A percentile compares a stretch with the other conserved stretches of the same genome.
These are phyloP conservation scores for Neomorphus geoffroyi DNA, from an alignment of 2,797 vertebrate species.

Conservation along the genomic window DNA sequence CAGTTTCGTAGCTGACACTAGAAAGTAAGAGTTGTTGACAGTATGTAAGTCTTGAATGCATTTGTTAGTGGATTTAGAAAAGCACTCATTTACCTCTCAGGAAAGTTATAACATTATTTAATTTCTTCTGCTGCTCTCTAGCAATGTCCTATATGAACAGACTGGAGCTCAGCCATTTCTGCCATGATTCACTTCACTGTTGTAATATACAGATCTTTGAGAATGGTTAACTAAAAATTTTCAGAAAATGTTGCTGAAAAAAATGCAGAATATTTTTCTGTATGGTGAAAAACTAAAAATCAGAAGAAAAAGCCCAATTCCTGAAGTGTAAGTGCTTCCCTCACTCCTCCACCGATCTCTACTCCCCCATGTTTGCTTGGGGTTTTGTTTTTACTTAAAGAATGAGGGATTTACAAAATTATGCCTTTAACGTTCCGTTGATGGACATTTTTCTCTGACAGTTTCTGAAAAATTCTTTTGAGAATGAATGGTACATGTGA, in stretches of 20 bases:
- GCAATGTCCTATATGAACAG: not conserved
- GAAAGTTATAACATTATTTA: not conserved
- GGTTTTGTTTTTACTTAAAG: not conserved
- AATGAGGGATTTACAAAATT: not conserved
- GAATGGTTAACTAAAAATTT: not conserved
- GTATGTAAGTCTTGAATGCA: not conserved
- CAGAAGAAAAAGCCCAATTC: not conserved
- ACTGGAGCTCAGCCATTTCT: not conserved
- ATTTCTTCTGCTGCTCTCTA: not conserved
- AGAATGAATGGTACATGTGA: not conserved
- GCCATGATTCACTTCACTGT: not conserved
- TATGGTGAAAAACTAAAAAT: not conserved
- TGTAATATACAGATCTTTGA: not conserved
- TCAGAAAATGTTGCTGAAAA: not conserved
- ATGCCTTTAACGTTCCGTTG: not conserved
- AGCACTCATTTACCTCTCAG: not conserved
- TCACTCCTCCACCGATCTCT: rapidly evolving
- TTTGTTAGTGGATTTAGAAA: not conserved
- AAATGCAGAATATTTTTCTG: not conserved
- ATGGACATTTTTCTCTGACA: not conserved
- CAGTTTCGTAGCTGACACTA: not conserved
- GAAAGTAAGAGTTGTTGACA: not conserved
- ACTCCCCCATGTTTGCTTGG: not conserved
- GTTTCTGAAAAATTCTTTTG: not conserved
- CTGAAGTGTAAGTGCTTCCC: not conserved